Evolutionary conservation across 2,888 invertebrate species (phyloP), one percentile per base, ranked within the genome.

Genomic region (Rhogogaster chlorosoma): DNA sequence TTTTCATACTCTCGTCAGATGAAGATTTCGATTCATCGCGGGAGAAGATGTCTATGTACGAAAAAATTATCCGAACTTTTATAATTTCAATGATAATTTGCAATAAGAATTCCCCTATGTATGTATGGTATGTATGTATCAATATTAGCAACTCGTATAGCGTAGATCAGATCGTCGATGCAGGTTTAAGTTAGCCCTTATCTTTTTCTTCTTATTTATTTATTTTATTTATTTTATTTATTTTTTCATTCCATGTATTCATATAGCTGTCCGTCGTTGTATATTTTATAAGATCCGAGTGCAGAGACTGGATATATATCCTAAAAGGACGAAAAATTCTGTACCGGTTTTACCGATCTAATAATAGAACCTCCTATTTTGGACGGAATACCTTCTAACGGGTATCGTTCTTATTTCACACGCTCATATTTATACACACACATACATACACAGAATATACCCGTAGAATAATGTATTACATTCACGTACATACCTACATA

Each of bases 291-390:
- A 38, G 36, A 32, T 32, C 53, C n/a, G 32, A 10, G 32, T 32
- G n/a, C 9, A 29, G n/a, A 57, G 78, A n/a, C 26, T 36, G 6
- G 9, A 22, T 80, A 53, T 73, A 73, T 45, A n/a, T 67, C 89
- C 85, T 89, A 89, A 90, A 89, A 90, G 89, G 89, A 87, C 87
- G 87, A 89, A 90, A 89, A 89, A 88, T 86, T 83, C 29, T 84
- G 71, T 88, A 89, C 89, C 90, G 89, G 89, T 89, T 89, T 89
- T 86, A 71, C 57, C 73, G 85, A 85, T 86, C 89, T 88, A 89
- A 90, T 90, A 90, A 91, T 90, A 90, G 90, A 91, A 89, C 85
- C 85, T 86, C 90, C 89, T 87, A 87, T 91, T 91, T 90, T 90
- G 91, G 91, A 36, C 36, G 80, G n/a, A 61, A 80, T 29, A 78